These are phyloP conservation scores for Lamproptera curius DNA, from an alignment of 2,888 invertebrate species.

Conservation along the genomic window DNA sequence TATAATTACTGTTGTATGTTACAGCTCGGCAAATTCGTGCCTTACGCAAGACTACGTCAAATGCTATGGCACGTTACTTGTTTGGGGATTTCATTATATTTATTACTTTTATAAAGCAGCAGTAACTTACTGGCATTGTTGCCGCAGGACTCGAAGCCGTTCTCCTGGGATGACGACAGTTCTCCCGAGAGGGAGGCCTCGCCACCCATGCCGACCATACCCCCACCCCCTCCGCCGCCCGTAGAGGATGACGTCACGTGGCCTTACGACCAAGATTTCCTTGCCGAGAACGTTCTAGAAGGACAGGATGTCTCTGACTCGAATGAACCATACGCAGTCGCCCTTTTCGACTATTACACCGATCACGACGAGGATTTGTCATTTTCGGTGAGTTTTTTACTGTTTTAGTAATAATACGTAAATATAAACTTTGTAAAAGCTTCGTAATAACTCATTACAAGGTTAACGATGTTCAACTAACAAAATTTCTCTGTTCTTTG, in stretches of 20 bases:
- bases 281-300: constrained; percentile 24
- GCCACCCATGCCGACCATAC: constrained; percentile 88
- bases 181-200: constrained; percentile 73
- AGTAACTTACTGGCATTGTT: too few relatives aligned
- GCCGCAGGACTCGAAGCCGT: constrained; percentile 50
- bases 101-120: too few relatives aligned
- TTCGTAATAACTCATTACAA: too few relatives aligned
- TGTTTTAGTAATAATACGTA: too few relatives aligned
- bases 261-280: constrained; percentile 36
- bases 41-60: background rate
- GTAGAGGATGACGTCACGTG: constrained; percentile 53
- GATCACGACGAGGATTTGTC: constrained; percentile 87
- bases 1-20: too few relatives aligned
- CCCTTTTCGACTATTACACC: constrained; percentile 87
- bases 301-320: constrained; percentile 27
- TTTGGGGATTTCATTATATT: too few relatives aligned
- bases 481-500: background rate
- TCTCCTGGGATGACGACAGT: constrained; percentile 54
- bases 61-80: too few relatives aligned
- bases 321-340: constrained; percentile 84
- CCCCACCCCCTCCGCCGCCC: constrained; percentile 86
- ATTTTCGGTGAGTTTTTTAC: constrained; percentile 81
- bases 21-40: too few relatives aligned
- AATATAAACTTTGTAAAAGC: too few relatives aligned
- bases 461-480: too few relatives aligned